Conservation (phyloP, 2,113 vertebrate species). For the Tyto alba region DNA sequence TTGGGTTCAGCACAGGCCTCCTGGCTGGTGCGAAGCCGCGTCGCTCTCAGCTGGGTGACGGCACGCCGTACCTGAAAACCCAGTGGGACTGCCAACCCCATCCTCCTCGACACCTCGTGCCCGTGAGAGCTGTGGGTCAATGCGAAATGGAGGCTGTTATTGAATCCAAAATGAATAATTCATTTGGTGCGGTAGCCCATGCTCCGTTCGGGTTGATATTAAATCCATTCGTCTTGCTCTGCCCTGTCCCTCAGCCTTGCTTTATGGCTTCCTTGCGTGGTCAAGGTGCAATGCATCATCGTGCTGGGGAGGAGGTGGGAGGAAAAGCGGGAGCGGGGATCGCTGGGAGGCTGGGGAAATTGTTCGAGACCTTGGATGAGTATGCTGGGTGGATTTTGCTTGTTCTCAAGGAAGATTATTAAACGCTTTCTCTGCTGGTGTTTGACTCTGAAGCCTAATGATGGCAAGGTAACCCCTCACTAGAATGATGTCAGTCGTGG, state of each 20-base stretch:
- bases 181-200: background rate
- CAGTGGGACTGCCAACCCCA: background rate
- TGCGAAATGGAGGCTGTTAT: background rate
- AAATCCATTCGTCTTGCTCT: conserved; percentile 33
- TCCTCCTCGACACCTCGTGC: background rate
- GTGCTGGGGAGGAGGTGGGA: background rate
- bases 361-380: background rate
- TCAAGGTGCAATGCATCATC: background rate
- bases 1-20: background rate
- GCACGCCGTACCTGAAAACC: fast-evolving
- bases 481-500: background rate
- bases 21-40: fast-evolving
- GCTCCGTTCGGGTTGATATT: background rate
- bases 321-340: background rate
- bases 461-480: background rate
- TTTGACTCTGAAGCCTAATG: background rate
- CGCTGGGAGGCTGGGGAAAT: background rate
- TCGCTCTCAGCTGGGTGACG: background rate
- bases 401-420: background rate
- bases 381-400: background rate
- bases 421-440: background rate
- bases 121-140: background rate
- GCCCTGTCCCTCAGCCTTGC: background rate
- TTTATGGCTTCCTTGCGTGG: background rate
- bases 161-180: conserved; percentile 17